Evolutionary conservation across 2,113 vertebrate genomes (phyloP).

Genomic region (Tyrannus savana): DNA sequence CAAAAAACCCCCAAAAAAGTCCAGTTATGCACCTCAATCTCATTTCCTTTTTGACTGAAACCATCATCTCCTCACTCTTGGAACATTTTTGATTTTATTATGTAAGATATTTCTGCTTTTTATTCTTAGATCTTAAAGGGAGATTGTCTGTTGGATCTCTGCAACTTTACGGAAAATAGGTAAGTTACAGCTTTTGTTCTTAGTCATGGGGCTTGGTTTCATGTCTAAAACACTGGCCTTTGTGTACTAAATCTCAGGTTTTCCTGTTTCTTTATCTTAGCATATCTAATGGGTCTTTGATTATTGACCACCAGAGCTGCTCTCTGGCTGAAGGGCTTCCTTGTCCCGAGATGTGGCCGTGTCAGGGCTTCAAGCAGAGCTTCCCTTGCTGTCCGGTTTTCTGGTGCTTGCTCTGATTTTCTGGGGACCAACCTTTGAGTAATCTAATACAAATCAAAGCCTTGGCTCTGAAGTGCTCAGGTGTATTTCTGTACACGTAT

Average conservation of each 20-base stretch:
- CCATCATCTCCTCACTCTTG: background rate
- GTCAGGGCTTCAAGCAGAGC: background rate
- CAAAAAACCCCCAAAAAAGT: background rate
- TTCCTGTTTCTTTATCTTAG: background rate
- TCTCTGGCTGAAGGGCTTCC: background rate
- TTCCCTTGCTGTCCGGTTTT: background rate
- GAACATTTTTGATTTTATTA: background rate
- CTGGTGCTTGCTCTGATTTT: background rate
- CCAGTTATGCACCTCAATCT: background rate
- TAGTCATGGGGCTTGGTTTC: background rate
- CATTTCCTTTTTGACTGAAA: background rate
- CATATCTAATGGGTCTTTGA: rapidly evolving
- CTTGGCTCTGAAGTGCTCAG: background rate
- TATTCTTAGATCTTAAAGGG: constrained; percentile 90
- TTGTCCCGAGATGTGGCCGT: background rate
- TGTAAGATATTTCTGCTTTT: background rate
- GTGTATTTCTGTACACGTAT: background rate
- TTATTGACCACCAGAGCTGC: background rate
- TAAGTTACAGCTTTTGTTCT: constrained; percentile 62
- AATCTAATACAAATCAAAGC: background rate
- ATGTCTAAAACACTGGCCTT: background rate
- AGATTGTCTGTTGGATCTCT: constrained; percentile 85
- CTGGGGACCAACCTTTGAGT: background rate
- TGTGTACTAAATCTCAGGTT: background rate
- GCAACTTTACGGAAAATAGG: constrained; percentile 94